Evolutionary conservation across 2,797 vertebrate genomes (phyloP).

Genomic region (Lindbergichthys nudifrons): DNA sequence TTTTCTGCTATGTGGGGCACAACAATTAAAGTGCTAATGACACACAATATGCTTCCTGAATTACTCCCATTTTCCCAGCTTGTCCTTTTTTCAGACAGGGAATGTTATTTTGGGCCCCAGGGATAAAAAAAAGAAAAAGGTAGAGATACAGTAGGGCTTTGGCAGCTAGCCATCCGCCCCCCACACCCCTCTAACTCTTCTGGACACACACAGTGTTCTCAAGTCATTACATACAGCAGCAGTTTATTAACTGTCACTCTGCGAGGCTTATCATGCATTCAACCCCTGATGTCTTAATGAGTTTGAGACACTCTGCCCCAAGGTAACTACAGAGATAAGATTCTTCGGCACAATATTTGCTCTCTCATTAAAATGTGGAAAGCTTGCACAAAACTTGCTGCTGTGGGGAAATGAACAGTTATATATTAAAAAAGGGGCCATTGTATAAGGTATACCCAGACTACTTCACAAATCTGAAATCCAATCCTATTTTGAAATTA

Average conservation of each 20-base stretch:
- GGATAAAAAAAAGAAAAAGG: conserved; percentile 30
- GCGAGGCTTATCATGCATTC: conserved; percentile 48
- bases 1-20: conserved; percentile 16
- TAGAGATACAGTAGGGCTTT: background rate
- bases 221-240: conserved; percentile 42
- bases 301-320: conserved; percentile 37
- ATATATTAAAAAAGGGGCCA: background rate
- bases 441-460: background rate
- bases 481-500: background rate
- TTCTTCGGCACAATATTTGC: conserved; percentile 29
- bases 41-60: conserved; percentile 45
- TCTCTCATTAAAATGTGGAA: conserved; percentile 20
- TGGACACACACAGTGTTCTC: conserved; percentile 5
- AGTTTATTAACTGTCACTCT: conserved; percentile 52
- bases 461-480: background rate
- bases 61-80: conserved; percentile 39
- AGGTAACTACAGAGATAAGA: conserved; percentile 32
- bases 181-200: background rate
- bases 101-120: conserved; percentile 27
- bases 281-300: conserved; percentile 57
- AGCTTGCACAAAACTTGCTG: conserved; percentile 2
- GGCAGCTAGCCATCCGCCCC: background rate
- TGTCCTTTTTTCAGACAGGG: conserved; percentile 21
- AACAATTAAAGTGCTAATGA: conserved; percentile 45
- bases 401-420: background rate